Percentiles rank a stretch among this genome's conserved stretches.
These are phyloP conservation scores for Uloborus diversus DNA, from an alignment of 1,140 invertebrate species.

Conservation along the genomic window DNA sequence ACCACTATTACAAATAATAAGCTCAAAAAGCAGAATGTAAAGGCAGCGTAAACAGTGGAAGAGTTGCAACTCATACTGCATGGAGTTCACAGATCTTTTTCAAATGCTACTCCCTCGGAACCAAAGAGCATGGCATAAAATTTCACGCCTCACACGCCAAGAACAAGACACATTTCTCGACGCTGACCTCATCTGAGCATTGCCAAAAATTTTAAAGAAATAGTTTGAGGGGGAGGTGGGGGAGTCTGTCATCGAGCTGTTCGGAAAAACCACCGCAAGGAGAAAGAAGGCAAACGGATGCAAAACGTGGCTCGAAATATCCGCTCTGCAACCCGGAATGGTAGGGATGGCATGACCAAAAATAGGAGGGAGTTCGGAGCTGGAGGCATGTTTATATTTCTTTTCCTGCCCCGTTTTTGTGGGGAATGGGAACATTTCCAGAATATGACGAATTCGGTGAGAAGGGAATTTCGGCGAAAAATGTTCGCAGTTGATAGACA, in stretches of 20 bases:
- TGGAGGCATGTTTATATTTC: slow-evolving; percentile 21
- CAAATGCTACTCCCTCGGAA: too few relatives aligned
- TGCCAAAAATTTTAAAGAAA: background rate
- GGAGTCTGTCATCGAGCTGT: background rate
- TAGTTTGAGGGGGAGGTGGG: too few relatives aligned
- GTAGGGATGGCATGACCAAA: slow-evolving; percentile 17
- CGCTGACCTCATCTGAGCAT: background rate
- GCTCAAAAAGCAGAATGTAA: too few relatives aligned
- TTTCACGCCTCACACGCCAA: background rate
- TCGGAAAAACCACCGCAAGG: background rate
- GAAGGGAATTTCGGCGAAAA: background rate
- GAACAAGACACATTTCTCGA: background rate
- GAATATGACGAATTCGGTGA: background rate
- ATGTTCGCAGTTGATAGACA: too few relatives aligned
- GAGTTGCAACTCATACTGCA: too few relatives aligned
- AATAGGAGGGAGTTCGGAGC: slow-evolving; percentile 19
- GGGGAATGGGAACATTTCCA: slow-evolving; percentile 1
- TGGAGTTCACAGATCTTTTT: too few relatives aligned
- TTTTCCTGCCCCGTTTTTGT: background rate
- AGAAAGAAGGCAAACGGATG: background rate
- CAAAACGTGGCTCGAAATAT: background rate
- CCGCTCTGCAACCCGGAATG: background rate
- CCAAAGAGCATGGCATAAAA: too few relatives aligned
- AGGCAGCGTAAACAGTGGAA: too few relatives aligned
- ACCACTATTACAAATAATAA: too few relatives aligned